phyloP scores from a whole-genome alignment of 2,888 invertebrate genomes.

The Sepiola atlantica region DNA sequence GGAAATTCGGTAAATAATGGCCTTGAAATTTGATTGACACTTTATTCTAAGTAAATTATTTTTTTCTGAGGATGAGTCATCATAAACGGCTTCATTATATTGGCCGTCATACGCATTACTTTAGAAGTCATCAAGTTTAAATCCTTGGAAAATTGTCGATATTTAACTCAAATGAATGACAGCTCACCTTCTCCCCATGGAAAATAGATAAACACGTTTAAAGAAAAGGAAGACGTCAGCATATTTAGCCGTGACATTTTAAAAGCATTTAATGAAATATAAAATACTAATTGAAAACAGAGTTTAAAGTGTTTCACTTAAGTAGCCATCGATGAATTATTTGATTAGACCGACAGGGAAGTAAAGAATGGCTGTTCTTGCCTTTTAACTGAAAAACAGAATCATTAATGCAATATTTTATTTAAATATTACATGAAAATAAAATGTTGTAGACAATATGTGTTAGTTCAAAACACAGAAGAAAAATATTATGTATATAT shows the following conservation, averaged over 20 bases:
- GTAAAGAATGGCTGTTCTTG: neutral
- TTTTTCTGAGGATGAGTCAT: too few species aligned
- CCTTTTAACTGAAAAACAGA: too few species aligned
- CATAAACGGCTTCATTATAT: too few species aligned
- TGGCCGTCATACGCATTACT: too few species aligned
- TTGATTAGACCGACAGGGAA: neutral
- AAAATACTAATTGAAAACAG: neutral
- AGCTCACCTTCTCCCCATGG: neutral
- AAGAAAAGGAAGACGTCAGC: neutral
- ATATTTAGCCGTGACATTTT: neutral
- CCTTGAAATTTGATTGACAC: too few species aligned
- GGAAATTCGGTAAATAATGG: too few species aligned
- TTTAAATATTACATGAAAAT: too few species aligned
- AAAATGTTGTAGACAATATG: too few species aligned
- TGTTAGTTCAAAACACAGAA: too few species aligned
- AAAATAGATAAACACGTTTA: neutral
- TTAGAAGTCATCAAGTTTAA: neutral
- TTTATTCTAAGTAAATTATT: too few species aligned
- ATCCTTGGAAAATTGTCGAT: neutral
- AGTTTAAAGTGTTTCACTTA: neutral
- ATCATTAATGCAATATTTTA: too few species aligned
- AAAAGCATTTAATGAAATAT: neutral
- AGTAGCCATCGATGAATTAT: neutral
- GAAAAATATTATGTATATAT: too few species aligned
- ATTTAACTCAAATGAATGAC: neutral